Evolutionary conservation across 2,113 vertebrate species (phyloP).

Genomic region (Perognathus longimembris): DNA sequence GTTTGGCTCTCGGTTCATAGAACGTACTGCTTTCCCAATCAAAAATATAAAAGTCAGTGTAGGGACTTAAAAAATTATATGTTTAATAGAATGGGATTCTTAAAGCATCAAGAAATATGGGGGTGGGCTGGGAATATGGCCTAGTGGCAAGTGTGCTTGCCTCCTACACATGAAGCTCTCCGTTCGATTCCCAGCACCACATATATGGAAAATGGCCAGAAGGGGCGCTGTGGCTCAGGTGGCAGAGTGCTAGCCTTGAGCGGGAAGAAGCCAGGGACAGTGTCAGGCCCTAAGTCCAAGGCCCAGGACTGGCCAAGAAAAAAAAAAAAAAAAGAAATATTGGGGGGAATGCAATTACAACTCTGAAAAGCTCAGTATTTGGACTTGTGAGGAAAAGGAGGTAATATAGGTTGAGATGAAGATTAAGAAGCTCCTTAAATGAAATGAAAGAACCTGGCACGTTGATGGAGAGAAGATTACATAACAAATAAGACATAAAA

Average conservation of each 20-base stretch:
- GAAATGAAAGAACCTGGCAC: neutral
- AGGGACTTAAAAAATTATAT: no score
- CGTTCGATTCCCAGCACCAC: no score
- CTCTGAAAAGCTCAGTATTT: neutral
- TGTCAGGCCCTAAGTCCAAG: no score
- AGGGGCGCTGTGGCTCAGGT: no score
- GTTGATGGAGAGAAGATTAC: neutral
- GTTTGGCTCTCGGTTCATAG: neutral
- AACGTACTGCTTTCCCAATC: neutral
- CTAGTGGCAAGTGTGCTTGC: no score
- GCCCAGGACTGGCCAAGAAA: no score
- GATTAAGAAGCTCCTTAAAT: constrained; percentile 9
- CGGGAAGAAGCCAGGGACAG: no score
- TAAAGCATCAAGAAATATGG: no score
- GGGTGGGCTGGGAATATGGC: no score
- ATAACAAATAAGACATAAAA: constrained; percentile 28
- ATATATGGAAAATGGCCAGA: no score
- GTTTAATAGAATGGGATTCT: neutral
- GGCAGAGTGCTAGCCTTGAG: no score
- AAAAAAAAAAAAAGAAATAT: constrained; percentile 19
- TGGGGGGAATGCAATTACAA: neutral
- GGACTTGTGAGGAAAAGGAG: neutral
- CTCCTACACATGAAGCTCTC: no score
- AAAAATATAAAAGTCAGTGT: neutral
- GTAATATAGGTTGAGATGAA: neutral